phyloP scores from a whole-genome alignment of 2,888 invertebrate species.

The Pollenia griseotomentosa region DNA sequence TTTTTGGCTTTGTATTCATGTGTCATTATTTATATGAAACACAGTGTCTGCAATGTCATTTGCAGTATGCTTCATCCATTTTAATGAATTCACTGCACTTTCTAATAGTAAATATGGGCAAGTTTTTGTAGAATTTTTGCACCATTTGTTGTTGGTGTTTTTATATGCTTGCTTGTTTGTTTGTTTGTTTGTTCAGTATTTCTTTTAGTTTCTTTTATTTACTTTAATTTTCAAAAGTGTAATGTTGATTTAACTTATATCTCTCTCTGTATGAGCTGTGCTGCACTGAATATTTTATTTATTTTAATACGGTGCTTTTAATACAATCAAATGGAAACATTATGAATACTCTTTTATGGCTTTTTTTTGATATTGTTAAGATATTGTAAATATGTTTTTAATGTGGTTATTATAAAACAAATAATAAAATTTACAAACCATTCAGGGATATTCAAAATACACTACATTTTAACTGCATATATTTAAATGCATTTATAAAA shows the following conservation, averaged over 20 bases:
- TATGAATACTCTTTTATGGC: conserved; percentile 13
- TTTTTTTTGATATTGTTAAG: conserved; percentile 12
- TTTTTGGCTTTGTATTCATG: conserved; percentile 44
- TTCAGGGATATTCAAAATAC: background rate
- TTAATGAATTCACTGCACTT: conserved; percentile 70
- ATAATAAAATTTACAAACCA: conserved; percentile 35
- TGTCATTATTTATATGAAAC: conserved; percentile 62
- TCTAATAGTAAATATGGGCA: conserved; percentile 48
- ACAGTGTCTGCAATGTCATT: conserved; percentile 66
- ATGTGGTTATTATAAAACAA: conserved; percentile 52
- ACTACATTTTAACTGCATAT: background rate
- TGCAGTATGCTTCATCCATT: conserved; percentile 72
- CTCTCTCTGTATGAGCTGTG: background rate
- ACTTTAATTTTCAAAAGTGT: conserved; percentile 54
- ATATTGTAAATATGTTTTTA: conserved; percentile 52
- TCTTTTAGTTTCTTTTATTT: conserved; percentile 14
- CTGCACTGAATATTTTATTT: conserved; percentile 20
- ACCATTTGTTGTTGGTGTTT: conserved; percentile 13
- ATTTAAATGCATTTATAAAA: background rate
- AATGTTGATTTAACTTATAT: conserved; percentile 43
- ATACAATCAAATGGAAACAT: conserved; percentile 42
- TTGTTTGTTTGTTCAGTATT: conserved; percentile 21
- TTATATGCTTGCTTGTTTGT: conserved; percentile 23
- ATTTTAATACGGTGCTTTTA: conserved; percentile 43
- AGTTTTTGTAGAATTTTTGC: background rate